A percentile compares a stretch with the other conserved stretches of the same genome.
These are phyloP conservation scores for Carpatolechia fugitivella DNA, from an alignment of 2,888 invertebrate species.

Conservation along the genomic window DNA sequence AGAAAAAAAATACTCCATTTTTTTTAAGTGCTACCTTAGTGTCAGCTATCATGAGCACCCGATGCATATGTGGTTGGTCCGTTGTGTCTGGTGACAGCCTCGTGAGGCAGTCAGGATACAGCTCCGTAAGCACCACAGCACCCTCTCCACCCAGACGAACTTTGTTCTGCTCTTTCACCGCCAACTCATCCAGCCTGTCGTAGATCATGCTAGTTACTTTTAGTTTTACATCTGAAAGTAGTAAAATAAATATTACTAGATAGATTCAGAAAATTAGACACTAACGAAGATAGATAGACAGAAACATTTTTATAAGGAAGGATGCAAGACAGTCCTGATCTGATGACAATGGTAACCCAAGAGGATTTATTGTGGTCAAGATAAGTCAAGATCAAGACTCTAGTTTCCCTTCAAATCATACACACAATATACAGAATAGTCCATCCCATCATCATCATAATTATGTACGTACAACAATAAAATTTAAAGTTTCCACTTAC, in stretches of 20 bases:
- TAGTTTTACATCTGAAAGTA: constrained; percentile 73
- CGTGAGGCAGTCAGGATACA: constrained; percentile 82
- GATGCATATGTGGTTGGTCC: constrained; percentile 74
- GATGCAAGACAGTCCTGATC: no score
- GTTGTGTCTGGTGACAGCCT: constrained; percentile 75
- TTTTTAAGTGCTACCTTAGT: no score
- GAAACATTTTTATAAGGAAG: constrained; percentile 11
- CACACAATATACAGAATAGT: no score
- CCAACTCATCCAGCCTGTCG: constrained; percentile 76
- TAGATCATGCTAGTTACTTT: constrained; percentile 78
- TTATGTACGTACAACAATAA: neutral
- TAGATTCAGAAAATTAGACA: no score
- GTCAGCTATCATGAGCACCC: constrained; percentile 83
- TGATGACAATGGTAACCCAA: no score
- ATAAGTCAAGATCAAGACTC: no score
- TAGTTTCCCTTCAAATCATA: no score
- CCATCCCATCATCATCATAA: no score
- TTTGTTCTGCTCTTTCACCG: constrained; percentile 65
- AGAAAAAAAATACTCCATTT: no score
- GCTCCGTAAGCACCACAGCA: constrained; percentile 81
- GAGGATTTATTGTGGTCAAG: no score
- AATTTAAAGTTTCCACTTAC: neutral
- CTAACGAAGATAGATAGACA: no score
- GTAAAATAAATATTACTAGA: constrained; percentile 24
- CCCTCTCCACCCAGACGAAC: constrained; percentile 78